These are phyloP conservation scores for Argyresthia goedartella DNA, from an alignment of 2,888 invertebrate species.

Conservation along the genomic window DNA sequence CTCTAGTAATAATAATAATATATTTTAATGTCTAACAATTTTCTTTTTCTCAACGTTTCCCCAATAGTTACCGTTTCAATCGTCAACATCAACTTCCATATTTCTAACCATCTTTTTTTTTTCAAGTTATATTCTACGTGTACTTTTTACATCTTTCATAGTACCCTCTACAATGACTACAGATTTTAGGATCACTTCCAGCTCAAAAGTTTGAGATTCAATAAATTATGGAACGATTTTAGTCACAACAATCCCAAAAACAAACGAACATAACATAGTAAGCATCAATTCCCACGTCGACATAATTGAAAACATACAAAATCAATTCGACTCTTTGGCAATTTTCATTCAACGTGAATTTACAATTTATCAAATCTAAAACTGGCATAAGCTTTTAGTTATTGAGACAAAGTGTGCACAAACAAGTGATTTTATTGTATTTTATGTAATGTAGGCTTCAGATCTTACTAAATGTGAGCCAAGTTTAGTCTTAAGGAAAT, in stretches of 20 bases:
- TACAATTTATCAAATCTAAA: constrained; percentile 51
- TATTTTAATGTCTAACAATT: constrained; percentile 68
- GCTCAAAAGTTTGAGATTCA: constrained; percentile 37
- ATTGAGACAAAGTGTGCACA: neutral
- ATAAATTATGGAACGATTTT: constrained; percentile 64
- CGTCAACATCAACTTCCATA: constrained; percentile 58
- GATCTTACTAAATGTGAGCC: constrained; percentile 1
- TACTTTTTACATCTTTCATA: constrained; percentile 61
- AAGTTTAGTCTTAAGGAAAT: neutral
- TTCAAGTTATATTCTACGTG: constrained; percentile 41
- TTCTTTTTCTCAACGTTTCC: constrained; percentile 63
- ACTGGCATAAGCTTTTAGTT: constrained; percentile 30
- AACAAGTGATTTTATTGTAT: neutral
- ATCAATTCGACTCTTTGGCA: constrained; percentile 66
- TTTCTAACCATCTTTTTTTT: constrained; percentile 59
- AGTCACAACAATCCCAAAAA: constrained; percentile 16
- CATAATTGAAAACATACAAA: constrained; percentile 28
- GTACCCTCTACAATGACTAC: constrained; percentile 46
- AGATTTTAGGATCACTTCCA: constrained; percentile 44
- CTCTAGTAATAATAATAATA: constrained; percentile 60
- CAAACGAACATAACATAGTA: constrained; percentile 16
- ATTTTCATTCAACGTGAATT: constrained; percentile 67
- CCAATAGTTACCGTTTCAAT: constrained; percentile 42
- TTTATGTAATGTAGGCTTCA: neutral
- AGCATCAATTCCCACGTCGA: constrained; percentile 34